Conservation (phyloP, 2,113 vertebrate species). For the Isichthys henryi region DNA sequence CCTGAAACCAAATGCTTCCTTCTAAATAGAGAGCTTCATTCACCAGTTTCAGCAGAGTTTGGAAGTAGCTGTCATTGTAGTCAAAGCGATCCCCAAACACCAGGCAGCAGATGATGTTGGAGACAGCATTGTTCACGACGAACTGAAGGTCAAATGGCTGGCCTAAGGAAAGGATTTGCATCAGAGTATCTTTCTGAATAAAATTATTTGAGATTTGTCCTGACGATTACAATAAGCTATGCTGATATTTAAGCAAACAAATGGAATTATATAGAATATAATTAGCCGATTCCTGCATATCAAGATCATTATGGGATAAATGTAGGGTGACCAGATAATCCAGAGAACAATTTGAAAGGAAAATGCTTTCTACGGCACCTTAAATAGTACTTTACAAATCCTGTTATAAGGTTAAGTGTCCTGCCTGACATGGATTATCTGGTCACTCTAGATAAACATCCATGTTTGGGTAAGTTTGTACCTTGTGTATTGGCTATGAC, state of each 20-base stretch:
- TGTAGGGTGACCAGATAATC: not conserved
- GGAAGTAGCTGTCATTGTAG: not conserved
- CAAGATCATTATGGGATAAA: not conserved
- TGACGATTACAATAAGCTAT: not conserved
- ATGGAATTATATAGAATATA: not conserved
- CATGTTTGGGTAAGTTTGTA: conserved; percentile 20
- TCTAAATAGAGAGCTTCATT: not conserved
- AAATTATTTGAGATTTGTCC: not conserved
- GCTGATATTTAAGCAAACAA: not conserved
- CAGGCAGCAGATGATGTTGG: not conserved
- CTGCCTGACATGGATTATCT: not conserved
- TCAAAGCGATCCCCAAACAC: not conserved
- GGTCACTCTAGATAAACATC: not conserved
- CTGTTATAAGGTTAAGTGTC: not conserved
- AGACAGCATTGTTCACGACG: not conserved
- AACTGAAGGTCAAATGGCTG: not conserved
- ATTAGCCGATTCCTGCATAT: not conserved
- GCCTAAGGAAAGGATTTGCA: not conserved
- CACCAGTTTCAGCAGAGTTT: not conserved
- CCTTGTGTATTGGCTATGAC: conserved; percentile 25
- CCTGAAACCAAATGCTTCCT: conserved; percentile 40
- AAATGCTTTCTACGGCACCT: not conserved
- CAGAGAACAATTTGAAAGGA: not conserved
- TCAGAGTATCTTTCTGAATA: not conserved
- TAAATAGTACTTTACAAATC: not conserved